Percentiles rank a stretch among this genome's conserved stretches.
Evolutionary conservation across 2,797 vertebrate genomes (phyloP).

Genomic region (Cichlasoma orientale): DNA sequence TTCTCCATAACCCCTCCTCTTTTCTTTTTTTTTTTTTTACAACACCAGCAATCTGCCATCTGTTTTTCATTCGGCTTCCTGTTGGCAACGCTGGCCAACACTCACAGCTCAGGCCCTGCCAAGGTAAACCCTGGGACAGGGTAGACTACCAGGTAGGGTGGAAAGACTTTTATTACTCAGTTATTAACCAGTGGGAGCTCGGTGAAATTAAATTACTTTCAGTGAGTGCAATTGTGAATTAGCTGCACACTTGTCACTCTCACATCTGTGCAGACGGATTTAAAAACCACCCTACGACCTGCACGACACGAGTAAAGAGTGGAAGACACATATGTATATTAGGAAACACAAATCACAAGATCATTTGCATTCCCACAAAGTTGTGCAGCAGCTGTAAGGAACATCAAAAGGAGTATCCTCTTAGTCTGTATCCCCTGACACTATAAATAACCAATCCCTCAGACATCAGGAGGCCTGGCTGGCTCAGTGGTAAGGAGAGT

Average conservation of each 20-base stretch:
- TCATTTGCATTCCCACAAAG: slow-evolving; percentile 24
- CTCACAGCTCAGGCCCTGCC: slow-evolving; percentile 45
- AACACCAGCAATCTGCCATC: slow-evolving; percentile 62
- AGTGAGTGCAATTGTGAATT: no score
- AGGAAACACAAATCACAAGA: background rate
- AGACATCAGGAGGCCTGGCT: slow-evolving; percentile 57
- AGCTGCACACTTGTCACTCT: no score
- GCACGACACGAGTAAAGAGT: background rate
- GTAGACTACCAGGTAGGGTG: slow-evolving; percentile 8
- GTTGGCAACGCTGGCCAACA: slow-evolving; percentile 52
- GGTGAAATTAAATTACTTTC: no score
- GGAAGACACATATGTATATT: background rate
- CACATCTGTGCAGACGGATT: no score
- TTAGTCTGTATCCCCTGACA: slow-evolving; percentile 54
- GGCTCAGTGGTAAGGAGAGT: slow-evolving; percentile 58
- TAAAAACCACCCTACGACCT: no score
- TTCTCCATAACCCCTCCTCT: slow-evolving; percentile 8
- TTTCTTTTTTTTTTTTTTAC: slow-evolving; percentile 40
- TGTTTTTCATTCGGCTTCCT: slow-evolving; percentile 69
- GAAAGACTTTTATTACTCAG: background rate
- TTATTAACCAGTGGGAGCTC: background rate
- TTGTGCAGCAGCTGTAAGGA: slow-evolving; percentile 14
- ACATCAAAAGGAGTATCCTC: slow-evolving; percentile 49
- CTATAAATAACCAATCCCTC: slow-evolving; percentile 77
- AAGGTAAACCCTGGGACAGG: slow-evolving; percentile 37